Base-by-base conservation (phyloP, 2,797 vertebrate species). In the Carapus acus region DNA sequence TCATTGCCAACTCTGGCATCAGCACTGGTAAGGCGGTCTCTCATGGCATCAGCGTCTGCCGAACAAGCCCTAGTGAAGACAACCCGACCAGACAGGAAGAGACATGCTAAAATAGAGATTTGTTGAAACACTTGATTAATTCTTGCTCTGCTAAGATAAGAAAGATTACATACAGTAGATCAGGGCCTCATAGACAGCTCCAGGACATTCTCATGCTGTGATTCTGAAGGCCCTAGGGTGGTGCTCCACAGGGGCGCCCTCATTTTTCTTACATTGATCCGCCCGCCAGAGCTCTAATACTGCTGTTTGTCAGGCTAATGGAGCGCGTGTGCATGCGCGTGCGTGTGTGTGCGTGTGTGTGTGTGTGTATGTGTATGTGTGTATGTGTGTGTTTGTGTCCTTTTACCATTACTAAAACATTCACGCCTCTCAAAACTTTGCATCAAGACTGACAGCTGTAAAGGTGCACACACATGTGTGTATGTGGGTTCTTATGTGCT, bases 1-100 rank as follows among this genome's bases (percentile, higher is more conserved):
- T 93, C 86, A 93, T 95, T 80, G 93, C 93, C 79, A 96, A 96
- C 90, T 94, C 94, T 4, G 94, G 91, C 83, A 88, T 95, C 89
- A 93, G 91, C 88, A 95, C 93, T 61, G 95, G 94, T 96, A 90
- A 80, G 84, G 6, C n/a, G n/a, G n/a, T n/a, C n/a, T n/a, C n/a
- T n/a, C n/a, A n/a, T n/a, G n/a, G n/a, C n/a, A n/a, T n/a, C n/a
- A n/a, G n/a, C n/a, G n/a, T n/a, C n/a, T n/a, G n/a, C n/a, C n/a
- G n/a, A n/a, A n/a, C n/a, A n/a, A n/a, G n/a, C n/a, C n/a, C n/a
- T n/a, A n/a, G n/a, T n/a, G n/a, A n/a, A n/a, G n/a, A n/a, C n/a
- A n/a, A n/a, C n/a, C n/a, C n/a, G n/a, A n/a, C n/a, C n/a, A n/a
- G n/a, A n/a, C n/a, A n/a, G n/a, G n/a, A n/a, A n/a, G n/a, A 33